Conservation (phyloP, 1,140 invertebrate species). For the Drosophila busckii region DNA sequence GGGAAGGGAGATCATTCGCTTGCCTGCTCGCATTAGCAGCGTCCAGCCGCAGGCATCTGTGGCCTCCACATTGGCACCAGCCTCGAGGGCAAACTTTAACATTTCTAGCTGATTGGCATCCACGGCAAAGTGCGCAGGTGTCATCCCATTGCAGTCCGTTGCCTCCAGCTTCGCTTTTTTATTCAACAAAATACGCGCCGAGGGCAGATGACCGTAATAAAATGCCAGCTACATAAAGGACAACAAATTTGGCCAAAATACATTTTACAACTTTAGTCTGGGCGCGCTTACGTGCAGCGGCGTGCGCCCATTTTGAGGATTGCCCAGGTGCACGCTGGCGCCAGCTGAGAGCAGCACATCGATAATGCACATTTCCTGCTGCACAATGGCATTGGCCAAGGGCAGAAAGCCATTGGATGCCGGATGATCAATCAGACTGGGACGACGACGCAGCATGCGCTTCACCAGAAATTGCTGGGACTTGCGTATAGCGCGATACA, state of each 20-base stretch:
- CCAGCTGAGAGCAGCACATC: conserved; percentile 66
- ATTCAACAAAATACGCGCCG: conserved; percentile 71
- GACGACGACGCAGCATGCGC: conserved; percentile 64
- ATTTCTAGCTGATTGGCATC: conserved; percentile 71
- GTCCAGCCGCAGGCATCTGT: conserved; percentile 66
- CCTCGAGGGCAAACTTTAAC: conserved; percentile 68
- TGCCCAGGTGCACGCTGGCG: conserved; percentile 64
- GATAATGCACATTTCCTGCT: conserved; percentile 65
- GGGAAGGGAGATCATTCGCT: neutral
- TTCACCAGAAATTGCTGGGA: conserved; percentile 75
- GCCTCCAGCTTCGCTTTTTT: conserved; percentile 67
- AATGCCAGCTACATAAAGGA: conserved; percentile 53
- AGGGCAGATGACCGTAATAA: conserved; percentile 62
- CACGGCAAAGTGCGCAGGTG: conserved; percentile 67
- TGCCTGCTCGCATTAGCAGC: conserved; percentile 68
- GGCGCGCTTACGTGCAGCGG: conserved; percentile 57
- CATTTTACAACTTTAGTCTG: neutral
- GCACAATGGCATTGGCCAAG: conserved; percentile 69
- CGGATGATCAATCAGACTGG: conserved; percentile 64
- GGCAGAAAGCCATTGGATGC: conserved; percentile 64
- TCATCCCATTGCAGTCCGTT: conserved; percentile 64
- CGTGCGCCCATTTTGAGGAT: conserved; percentile 50
- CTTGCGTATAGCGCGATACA: conserved; percentile 69
- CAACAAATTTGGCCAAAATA: neutral
- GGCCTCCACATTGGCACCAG: conserved; percentile 61